phyloP scores from a whole-genome alignment of 1,140 invertebrate species.

The Diprion similis region DNA sequence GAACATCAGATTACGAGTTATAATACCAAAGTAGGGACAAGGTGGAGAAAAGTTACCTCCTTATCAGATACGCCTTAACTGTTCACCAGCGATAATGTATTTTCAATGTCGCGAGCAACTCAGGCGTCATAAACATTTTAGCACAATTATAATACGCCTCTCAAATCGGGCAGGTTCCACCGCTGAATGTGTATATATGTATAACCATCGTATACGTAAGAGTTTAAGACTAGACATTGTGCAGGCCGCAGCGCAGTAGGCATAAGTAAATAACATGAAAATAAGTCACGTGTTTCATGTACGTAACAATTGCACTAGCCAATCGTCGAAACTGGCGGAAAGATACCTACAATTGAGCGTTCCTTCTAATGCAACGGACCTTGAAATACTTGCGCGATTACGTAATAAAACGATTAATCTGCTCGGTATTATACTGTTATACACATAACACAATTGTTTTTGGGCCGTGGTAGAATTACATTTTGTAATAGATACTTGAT shows the following conservation, averaged over 20 bases:
- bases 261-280: not conserved
- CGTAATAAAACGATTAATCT: not conserved
- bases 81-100: constrained; percentile 1
- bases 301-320: not conserved
- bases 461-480: not conserved
- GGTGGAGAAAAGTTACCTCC: not conserved
- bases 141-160: not conserved
- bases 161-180: not conserved
- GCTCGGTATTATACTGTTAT: not conserved
- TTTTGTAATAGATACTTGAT: not conserved
- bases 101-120: too few species aligned
- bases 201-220: not conserved
- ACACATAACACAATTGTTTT: not conserved
- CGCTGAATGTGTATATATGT: not conserved
- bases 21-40: not conserved
- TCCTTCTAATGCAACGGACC: not conserved
- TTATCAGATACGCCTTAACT: not conserved
- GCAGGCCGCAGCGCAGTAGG: not conserved
- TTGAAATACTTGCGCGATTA: not conserved
- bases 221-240: not conserved
- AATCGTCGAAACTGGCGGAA: not conserved
- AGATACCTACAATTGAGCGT: not conserved
- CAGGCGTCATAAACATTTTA: not conserved
- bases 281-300: not conserved
- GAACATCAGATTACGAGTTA: not conserved